phyloP scores from a whole-genome alignment of 2,888 invertebrate species.

The Strigamia maritima region DNA sequence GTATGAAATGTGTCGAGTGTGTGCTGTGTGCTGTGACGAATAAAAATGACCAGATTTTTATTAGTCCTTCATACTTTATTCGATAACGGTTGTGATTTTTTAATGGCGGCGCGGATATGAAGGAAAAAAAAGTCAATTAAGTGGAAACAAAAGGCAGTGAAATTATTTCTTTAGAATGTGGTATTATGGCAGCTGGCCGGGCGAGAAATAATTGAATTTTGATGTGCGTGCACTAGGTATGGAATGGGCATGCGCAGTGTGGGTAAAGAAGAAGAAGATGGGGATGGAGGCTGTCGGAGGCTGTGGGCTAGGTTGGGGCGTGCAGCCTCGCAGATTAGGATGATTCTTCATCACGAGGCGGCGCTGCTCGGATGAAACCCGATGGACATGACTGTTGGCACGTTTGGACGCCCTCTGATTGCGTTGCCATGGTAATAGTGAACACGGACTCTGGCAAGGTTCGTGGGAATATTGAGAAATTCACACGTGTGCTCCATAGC shows the following conservation, averaged over 20 bases:
- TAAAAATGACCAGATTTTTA: constrained; percentile 10
- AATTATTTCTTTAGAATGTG: background rate
- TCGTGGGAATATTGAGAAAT: constrained; percentile 17
- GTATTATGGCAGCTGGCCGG: constrained; percentile 19
- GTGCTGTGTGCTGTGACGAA: background rate
- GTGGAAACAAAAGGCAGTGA: constrained; percentile 13
- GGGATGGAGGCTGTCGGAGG: too few relatives aligned
- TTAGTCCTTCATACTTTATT: background rate
- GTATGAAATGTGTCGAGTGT: background rate
- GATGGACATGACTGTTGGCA: constrained; percentile 23
- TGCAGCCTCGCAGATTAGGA: constrained; percentile 23
- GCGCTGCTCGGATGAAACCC: constrained; percentile 23
- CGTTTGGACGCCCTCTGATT: constrained; percentile 23
- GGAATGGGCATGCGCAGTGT: background rate
- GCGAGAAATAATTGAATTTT: constrained; percentile 18
- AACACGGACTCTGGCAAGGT: background rate
- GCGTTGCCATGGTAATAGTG: background rate
- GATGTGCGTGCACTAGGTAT: constrained; percentile 7
- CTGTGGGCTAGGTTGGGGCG: background rate
- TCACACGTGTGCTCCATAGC: background rate
- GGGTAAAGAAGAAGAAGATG: background rate
- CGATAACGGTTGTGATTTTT: background rate
- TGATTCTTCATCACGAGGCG: constrained; percentile 15
- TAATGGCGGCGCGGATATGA: background rate
- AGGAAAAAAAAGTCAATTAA: background rate